phyloP scores from a whole-genome alignment of 2,797 vertebrate species.

The Artibeus lituratus region DNA sequence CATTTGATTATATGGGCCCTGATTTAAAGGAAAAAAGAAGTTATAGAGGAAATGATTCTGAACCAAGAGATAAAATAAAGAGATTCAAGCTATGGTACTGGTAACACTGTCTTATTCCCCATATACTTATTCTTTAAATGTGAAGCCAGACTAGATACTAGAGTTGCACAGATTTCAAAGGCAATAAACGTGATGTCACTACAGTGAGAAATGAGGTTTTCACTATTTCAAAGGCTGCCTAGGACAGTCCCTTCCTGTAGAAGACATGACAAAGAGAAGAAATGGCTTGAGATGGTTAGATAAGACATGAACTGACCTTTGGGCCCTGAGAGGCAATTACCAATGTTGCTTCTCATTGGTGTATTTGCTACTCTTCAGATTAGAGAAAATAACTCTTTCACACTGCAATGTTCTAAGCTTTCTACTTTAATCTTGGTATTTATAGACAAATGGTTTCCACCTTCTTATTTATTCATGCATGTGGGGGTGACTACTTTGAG shows the following conservation, averaged over 20 bases:
- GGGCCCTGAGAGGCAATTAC: not conserved
- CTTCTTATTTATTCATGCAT: slow-evolving; percentile 9
- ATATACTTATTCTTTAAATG: not conserved
- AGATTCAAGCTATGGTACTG: not conserved
- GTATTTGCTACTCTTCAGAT: not conserved
- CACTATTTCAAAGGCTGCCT: not conserved
- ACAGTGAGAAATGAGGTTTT: not conserved
- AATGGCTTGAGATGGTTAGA: not conserved
- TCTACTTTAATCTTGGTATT: not conserved
- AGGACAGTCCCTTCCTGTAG: not conserved
- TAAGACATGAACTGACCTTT: not conserved
- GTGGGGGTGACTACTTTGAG: too few relatives aligned
- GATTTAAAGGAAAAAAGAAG: not conserved
- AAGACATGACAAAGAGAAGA: not conserved
- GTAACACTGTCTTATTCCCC: not conserved
- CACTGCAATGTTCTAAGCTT: not conserved
- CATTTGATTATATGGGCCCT: not conserved
- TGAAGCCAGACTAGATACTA: not conserved
- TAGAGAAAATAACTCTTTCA: not conserved
- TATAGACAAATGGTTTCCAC: not conserved
- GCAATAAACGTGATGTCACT: not conserved
- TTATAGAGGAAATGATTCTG: not conserved
- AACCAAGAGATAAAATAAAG: not conserved
- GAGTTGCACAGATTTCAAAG: not conserved
- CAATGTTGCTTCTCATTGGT: not conserved